Evolutionary conservation across 2,888 invertebrate genomes (phyloP).

Genomic region (Metopia argyrocephala): DNA sequence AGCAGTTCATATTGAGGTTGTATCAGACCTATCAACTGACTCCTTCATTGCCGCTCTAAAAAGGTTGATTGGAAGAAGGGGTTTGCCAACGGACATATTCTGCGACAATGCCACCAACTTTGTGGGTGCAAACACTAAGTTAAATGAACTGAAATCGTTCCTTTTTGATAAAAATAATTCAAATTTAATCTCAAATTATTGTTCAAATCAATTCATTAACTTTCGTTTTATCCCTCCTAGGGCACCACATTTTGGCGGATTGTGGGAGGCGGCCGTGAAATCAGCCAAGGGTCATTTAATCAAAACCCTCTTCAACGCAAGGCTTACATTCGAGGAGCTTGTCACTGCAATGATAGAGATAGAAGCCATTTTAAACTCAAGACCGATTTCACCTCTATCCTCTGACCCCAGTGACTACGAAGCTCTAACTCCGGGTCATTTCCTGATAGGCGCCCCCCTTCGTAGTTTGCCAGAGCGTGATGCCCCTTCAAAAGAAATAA

Average conservation of each 20-base stretch:
- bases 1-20: constrained; percentile 17
- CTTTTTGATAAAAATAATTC: constrained; percentile 2
- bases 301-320: constrained; percentile 6
- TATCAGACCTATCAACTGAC: not conserved
- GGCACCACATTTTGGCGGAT: constrained; percentile 46
- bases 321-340: constrained; percentile 24
- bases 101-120: constrained; percentile 53
- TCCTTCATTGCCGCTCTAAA: constrained; percentile 22
- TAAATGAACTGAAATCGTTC: constrained; percentile 6
- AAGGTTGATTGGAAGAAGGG: constrained; percentile 33
- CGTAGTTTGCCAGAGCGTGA: no score
- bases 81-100: constrained; percentile 25
- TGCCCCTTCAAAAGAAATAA: no score
- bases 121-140: constrained; percentile 42
- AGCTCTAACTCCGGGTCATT: no score
- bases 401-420: not conserved
- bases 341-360: not conserved
- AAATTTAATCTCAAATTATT: constrained; percentile 32
- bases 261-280: not conserved
- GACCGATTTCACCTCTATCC: not conserved
- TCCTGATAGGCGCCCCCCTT: no score
- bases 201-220: constrained; percentile 17
- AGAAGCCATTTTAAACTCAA: no score
- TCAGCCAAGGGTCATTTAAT: constrained; percentile 38
- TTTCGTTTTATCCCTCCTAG: constrained; percentile 32